Evolutionary conservation across 2,888 invertebrate genomes (phyloP), one percentile per base, ranked within the genome.

Genomic region (Acleris literana): DNA sequence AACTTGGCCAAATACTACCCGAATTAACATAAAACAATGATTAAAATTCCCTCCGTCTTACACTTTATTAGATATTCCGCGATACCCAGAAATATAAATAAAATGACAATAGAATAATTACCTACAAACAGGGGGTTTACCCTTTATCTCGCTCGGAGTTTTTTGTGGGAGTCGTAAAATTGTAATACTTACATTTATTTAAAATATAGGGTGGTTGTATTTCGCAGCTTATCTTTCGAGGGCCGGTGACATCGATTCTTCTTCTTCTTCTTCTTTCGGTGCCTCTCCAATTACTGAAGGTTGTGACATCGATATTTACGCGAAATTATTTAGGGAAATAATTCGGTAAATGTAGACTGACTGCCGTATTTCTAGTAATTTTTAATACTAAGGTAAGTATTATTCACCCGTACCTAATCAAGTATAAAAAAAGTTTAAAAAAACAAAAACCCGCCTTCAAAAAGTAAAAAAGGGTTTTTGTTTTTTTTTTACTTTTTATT

Each of bases 31-130:
- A 90, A 90, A 90, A 90, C 85, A 84, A 85, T 87, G 87, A 87
- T 92, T 88, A 86, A 82, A 82, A 89, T 87, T 86, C 90, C 81
- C 76, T 74, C 74, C 80, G 72, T 81, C 85, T 84, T 79, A 75
- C 85, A 88, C 77, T 90, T 90, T 89, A 89, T 88, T 88, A 86
- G 84, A 88, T 88, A 89, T 87, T 82, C 77, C 74, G 64, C 74
- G 87, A 89, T 90, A 90, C 87, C 87, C 79, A 73, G 79, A 86
- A 89, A 88, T 90, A 89, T 90, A 89, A 90, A 90, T 88, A 90
- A 89, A 87, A 89, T 85, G 85, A 89, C 88, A 89, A 86, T 87
- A 83, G 88, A 86, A 88, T 87, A 88, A 88, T 87, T 88, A 84
- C 82, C 77, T 76, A 74, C 80, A 83, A 82, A 85, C 80, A 83